phyloP scores from a whole-genome alignment of 30 jellyfish, hydroid and myxozoan species.

The Pelagia noctiluca region DNA sequence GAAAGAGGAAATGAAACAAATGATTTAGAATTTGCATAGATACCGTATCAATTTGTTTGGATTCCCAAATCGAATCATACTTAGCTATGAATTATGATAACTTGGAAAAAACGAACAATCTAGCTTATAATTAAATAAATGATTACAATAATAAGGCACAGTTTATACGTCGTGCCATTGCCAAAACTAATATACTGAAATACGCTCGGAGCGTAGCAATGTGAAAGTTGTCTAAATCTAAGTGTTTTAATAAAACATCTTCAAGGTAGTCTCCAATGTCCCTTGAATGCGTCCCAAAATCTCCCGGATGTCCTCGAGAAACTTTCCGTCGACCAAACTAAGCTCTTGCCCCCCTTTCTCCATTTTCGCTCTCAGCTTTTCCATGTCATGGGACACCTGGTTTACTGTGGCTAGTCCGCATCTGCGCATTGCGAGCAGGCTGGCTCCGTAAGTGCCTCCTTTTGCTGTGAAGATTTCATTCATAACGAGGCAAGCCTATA shows the following conservation, averaged over 20 bases:
- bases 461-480: constrained; percentile 44
- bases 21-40: no score
- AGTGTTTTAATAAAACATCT: neutral
- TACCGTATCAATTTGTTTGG: no score
- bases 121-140: no score
- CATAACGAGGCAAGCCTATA: constrained; percentile 65
- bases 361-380: constrained; percentile 46
- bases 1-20: no score
- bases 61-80: no score
- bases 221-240: no score
- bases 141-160: no score
- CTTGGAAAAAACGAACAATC: no score
- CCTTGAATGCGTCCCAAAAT: constrained; percentile 60
- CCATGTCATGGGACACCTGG: constrained; percentile 52
- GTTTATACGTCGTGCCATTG: no score
- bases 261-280: constrained; percentile 37
- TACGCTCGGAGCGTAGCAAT: no score
- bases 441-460: constrained; percentile 69
- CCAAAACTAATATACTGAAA: no score
- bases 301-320: constrained; percentile 64
- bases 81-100: no score
- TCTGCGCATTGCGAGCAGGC: constrained; percentile 65
- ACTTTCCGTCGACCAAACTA: constrained; percentile 68
- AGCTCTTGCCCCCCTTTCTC: constrained; percentile 68
- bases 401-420: constrained; percentile 55